Percentiles rank a stretch among this genome's conserved stretches.
These are phyloP conservation scores for Argentina silus DNA, from an alignment of 2,797 vertebrate genomes.

Conservation along the genomic window DNA sequence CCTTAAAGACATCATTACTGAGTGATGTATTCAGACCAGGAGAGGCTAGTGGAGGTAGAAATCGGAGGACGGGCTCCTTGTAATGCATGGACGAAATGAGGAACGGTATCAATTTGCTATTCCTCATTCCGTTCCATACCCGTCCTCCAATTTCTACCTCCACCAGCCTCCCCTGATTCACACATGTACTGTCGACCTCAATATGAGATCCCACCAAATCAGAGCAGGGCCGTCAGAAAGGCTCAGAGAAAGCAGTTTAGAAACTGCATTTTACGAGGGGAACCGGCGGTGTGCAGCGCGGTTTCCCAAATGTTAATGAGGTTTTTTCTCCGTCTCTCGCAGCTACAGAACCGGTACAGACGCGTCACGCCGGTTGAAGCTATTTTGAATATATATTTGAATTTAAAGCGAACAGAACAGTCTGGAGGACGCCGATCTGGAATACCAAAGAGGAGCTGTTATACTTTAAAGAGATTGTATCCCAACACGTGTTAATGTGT, in stretches of 20 bases:
- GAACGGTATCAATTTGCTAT: too few species aligned
- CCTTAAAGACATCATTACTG: not conserved
- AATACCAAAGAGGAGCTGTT: not conserved
- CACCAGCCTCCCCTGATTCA: too few species aligned
- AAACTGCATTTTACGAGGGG: not conserved
- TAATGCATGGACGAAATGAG: too few species aligned
- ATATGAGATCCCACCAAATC: not conserved
- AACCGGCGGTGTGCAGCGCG: not conserved
- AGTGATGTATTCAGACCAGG: not conserved
- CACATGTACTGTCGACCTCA: too few species aligned
- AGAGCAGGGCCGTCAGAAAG: not conserved
- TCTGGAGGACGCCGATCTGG: not conserved
- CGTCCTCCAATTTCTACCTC: too few species aligned
- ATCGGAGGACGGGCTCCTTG: too few species aligned
- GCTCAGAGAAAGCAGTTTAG: not conserved
- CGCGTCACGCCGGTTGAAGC: conserved; percentile 33
- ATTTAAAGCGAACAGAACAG: not conserved
- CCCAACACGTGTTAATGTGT: not conserved
- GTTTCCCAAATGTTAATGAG: conserved; percentile 62
- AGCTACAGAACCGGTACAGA: conserved; percentile 32
- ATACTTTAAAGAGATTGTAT: not conserved
- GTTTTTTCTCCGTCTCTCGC: conserved; percentile 50
- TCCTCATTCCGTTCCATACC: too few species aligned
- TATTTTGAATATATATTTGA: conserved; percentile 53
- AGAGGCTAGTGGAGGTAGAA: not conserved